Percentiles rank a stretch among this genome's conserved stretches.
Evolutionary conservation across 1,140 invertebrate genomes (phyloP).

Genomic region (Drosophila pallidifrons): DNA sequence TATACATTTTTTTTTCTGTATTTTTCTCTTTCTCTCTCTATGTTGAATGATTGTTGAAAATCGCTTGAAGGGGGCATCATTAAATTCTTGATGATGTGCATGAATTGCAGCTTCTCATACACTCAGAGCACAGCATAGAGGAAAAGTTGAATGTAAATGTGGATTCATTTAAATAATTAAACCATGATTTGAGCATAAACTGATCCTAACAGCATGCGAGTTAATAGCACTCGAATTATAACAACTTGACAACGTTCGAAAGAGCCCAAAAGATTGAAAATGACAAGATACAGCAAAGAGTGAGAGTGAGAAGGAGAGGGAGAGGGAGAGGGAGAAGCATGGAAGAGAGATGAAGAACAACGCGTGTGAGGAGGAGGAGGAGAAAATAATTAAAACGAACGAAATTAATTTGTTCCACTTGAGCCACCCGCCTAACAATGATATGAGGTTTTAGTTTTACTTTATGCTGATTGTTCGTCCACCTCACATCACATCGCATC

Average conservation of each 20-base stretch:
- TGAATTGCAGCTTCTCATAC: slow-evolving; percentile 33
- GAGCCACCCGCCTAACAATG: slow-evolving; percentile 80
- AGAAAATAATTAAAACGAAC: slow-evolving; percentile 72
- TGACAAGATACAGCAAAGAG: slow-evolving; percentile 11
- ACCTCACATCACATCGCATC: not conserved
- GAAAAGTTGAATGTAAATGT: slow-evolving; percentile 42
- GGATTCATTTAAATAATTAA: slow-evolving; percentile 78
- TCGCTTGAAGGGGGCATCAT: slow-evolving; percentile 26
- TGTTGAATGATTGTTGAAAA: slow-evolving; percentile 11
- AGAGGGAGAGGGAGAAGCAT: not conserved
- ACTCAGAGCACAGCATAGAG: not conserved
- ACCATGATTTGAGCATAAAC: slow-evolving; percentile 58
- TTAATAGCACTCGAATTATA: slow-evolving; percentile 74
- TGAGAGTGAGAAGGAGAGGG: slow-evolving; percentile 14
- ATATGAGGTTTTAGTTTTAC: slow-evolving; percentile 61
- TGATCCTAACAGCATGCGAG: slow-evolving; percentile 55
- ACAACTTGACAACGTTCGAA: slow-evolving; percentile 51
- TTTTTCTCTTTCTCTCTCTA: not conserved
- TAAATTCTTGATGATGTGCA: slow-evolving; percentile 51
- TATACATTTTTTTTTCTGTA: not conserved
- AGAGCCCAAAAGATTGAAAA: slow-evolving; percentile 2
- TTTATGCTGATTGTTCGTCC: slow-evolving; percentile 42
- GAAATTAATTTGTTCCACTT: slow-evolving; percentile 83
- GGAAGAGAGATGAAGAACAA: slow-evolving; percentile 42
- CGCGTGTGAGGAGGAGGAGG: not conserved